phyloP scores from a whole-genome alignment of 1,140 invertebrate species.

The Chrysopa pallens region DNA sequence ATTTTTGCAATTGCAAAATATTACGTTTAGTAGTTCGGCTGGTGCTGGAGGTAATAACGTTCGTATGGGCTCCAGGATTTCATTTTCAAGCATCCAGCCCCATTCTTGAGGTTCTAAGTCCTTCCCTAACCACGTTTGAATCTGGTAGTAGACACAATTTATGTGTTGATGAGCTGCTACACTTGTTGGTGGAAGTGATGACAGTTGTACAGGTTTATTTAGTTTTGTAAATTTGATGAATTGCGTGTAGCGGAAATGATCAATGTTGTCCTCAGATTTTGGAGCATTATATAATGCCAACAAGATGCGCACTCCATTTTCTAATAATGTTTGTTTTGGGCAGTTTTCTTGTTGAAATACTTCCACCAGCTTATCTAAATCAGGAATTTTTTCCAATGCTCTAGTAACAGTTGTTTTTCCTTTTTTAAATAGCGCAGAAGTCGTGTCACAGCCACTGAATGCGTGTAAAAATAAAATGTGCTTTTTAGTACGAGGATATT shows the following conservation, averaged over 20 bases:
- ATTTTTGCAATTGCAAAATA: slow-evolving; percentile 16
- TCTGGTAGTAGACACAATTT: slow-evolving; percentile 22
- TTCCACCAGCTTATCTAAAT: slow-evolving; percentile 15
- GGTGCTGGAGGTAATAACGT: slow-evolving; percentile 16
- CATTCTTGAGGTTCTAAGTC: slow-evolving; percentile 20
- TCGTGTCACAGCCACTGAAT: slow-evolving; percentile 20
- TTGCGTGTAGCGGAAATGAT: background rate
- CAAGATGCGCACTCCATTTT: slow-evolving; percentile 14
- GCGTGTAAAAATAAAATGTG: slow-evolving; percentile 19
- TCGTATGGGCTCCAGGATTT: slow-evolving; percentile 16
- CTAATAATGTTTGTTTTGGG: slow-evolving; percentile 12
- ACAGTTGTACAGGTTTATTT: slow-evolving; percentile 6
- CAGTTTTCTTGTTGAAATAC: slow-evolving; percentile 19
- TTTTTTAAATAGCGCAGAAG: slow-evolving; percentile 19
- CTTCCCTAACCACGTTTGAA: slow-evolving; percentile 22
- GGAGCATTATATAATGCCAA: slow-evolving; percentile 17
- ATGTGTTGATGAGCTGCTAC: slow-evolving; percentile 19
- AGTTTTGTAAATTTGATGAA: slow-evolving; percentile 3
- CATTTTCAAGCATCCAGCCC: slow-evolving; percentile 16
- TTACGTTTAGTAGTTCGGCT: slow-evolving; percentile 14
- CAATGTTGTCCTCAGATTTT: slow-evolving; percentile 13
- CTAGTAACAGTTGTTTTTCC: slow-evolving; percentile 13
- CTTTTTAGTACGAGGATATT: slow-evolving; percentile 14
- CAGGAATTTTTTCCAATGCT: slow-evolving; percentile 10
- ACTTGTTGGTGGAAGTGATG: slow-evolving; percentile 11